phyloP scores from a whole-genome alignment of 2,797 vertebrate species.

The Notoglanidium macrostoma region DNA sequence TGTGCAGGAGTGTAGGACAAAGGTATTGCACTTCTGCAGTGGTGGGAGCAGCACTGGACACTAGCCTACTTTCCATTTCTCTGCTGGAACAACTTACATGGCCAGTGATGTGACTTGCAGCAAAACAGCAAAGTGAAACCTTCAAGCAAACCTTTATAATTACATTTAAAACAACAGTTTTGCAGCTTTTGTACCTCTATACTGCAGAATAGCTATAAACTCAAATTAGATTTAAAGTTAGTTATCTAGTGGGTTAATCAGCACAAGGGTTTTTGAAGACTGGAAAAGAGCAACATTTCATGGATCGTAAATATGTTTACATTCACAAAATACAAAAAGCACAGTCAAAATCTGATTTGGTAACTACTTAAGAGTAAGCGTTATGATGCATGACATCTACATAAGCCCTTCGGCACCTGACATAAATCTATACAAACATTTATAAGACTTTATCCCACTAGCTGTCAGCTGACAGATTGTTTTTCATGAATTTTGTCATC shows the following conservation, averaged over 20 bases:
- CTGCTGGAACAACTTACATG: neutral
- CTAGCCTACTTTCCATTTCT: conserved; percentile 37
- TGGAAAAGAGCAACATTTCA: neutral
- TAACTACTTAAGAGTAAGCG: neutral
- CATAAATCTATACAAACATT: neutral
- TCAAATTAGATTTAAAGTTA: neutral
- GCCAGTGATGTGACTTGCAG: neutral
- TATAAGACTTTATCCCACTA: neutral
- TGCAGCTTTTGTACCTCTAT: neutral
- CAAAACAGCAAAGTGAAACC: conserved; percentile 16
- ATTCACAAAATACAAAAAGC: neutral
- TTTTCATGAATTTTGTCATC: neutral
- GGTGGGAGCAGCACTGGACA: conserved; percentile 5
- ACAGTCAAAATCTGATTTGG: neutral
- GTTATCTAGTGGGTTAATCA: neutral
- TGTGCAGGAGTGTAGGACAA: conserved; percentile 3
- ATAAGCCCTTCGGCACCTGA: neutral
- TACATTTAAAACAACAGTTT: neutral
- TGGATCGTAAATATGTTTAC: neutral
- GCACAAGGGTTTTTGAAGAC: neutral
- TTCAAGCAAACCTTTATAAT: neutral
- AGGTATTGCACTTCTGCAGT: neutral
- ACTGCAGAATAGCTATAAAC: neutral
- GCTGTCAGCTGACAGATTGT: neutral
- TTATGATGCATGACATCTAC: neutral